These are phyloP conservation scores for Hippocampus kuda DNA, from an alignment of 2,797 vertebrate species.

Conservation along the genomic window DNA sequence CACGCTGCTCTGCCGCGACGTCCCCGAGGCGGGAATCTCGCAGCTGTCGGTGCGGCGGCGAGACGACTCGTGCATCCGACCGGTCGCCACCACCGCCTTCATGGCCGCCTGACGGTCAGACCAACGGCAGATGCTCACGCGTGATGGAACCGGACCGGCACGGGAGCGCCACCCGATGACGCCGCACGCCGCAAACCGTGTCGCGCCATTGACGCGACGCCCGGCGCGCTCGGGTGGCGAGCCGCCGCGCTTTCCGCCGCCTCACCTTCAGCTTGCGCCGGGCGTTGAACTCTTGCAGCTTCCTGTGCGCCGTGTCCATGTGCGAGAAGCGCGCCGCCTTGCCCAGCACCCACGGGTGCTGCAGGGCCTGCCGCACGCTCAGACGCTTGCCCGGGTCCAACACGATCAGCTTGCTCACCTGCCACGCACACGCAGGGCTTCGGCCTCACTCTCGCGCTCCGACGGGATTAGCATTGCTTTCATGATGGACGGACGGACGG, in stretches of 20 bases:
- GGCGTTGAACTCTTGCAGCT: slow-evolving; percentile 83
- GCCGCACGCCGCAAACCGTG: no score
- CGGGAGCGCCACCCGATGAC: no score
- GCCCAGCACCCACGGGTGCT: slow-evolving; percentile 82
- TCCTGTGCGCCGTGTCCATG: slow-evolving; percentile 85
- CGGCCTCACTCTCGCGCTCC: background rate
- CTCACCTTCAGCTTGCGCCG: slow-evolving; percentile 80
- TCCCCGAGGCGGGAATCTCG: slow-evolving; percentile 55
- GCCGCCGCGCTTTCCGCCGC: background rate
- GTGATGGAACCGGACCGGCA: no score
- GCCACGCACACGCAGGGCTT: background rate
- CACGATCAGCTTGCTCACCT: slow-evolving; percentile 81
- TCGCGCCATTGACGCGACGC: no score
- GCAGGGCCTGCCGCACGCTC: slow-evolving; percentile 71
- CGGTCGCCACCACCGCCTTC: slow-evolving; percentile 84
- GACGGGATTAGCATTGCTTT: no score
- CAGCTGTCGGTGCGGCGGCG: slow-evolving; percentile 64
- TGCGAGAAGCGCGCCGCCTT: slow-evolving; percentile 80
- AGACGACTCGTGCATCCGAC: slow-evolving; percentile 76
- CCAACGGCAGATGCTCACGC: background rate
- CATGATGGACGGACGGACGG: no score
- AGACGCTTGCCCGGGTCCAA: slow-evolving; percentile 76
- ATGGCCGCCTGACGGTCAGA: slow-evolving; percentile 70
- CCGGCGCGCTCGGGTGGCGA: no score
- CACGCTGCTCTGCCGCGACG: slow-evolving; percentile 59